A percentile compares a stretch with the other conserved stretches of the same genome.
Conservation (phyloP, 1,140 invertebrate species). For the Nephotettix cincticeps region DNA sequence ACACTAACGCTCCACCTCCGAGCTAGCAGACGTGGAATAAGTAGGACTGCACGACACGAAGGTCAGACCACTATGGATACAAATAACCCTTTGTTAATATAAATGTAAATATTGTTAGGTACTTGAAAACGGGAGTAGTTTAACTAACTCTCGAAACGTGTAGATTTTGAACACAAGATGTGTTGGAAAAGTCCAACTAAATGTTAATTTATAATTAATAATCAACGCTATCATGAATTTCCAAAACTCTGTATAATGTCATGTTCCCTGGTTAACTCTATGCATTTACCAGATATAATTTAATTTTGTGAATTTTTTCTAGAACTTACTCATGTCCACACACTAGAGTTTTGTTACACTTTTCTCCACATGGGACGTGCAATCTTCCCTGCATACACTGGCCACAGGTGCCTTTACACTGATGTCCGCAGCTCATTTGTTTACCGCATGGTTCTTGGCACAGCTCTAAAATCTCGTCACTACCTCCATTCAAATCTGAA, state of each 20-base stretch:
- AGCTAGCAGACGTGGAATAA: too few species aligned
- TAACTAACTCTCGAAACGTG: too few species aligned
- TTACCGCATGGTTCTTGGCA: not conserved
- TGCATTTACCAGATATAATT: not conserved
- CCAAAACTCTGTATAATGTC: not conserved
- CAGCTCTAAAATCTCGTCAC: not conserved
- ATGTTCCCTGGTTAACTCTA: not conserved
- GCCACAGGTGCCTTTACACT: not conserved
- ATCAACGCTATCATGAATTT: not conserved
- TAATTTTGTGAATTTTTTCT: not conserved
- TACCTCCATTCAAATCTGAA: not conserved
- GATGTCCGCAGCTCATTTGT: not conserved
- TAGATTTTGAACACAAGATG: not conserved
- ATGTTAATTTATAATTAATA: not conserved
- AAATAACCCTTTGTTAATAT: too few species aligned
- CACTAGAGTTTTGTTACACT: not conserved
- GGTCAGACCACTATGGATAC: too few species aligned
- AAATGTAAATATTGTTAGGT: too few species aligned
- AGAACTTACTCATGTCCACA: not conserved
- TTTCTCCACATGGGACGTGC: not conserved
- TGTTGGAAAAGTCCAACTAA: not conserved
- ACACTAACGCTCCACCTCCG: too few species aligned
- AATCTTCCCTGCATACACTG: not conserved
- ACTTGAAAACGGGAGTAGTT: too few species aligned
- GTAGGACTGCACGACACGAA: too few species aligned